Base-by-base conservation (phyloP, 1,140 invertebrate genomes). In the Drosophila sturtevanti region DNA sequence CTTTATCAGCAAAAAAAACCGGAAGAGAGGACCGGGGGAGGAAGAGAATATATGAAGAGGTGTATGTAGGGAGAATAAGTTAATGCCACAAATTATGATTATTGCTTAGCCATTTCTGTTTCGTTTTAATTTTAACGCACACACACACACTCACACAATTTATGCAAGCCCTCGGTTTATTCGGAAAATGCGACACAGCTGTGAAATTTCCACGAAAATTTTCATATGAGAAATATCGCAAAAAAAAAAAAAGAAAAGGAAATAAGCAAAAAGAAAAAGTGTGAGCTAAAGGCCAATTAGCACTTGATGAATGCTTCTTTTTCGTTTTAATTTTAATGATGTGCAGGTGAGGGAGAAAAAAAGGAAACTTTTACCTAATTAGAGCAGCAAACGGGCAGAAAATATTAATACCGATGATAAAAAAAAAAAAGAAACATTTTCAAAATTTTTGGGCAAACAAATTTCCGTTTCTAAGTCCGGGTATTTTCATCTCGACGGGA, bases 1-100 rank as follows among this genome's bases (percentile, higher is more conserved):
- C 72, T 74, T 74, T 74, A 74, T 74, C 72, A 74, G 41, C 7
- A 10, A 48, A 48, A 16, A 48, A 48, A 48, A 73, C 58, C 16
- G 16, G 41, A 48, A 21, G 16, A 9, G 1, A 21, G 3, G 55
- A 37, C 27, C 12, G 60, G 0, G 14, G 37, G 27, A 14, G 44
- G 16, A 10, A 24, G 24, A 2, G 6, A 21, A 35, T 31, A 9
- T 16, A 10, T 21, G 2, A 2, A 4, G 27, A n/a, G 1, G 24
- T 9, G 14, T 0, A 6, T 7, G 16, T 7, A 16, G 16, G 0
- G 16, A 67, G 55, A 75, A 34, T 63, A 67, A 58, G 62, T 54
- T 87, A 86, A 87, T 82, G 66, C 84, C 72, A 54, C 79, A 87
- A 87, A 87, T 87, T 87, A 87, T 87, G 76, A 79, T 87, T 89